Conservation (phyloP, 1,140 invertebrate species). For the Zophobas atratus region DNA sequence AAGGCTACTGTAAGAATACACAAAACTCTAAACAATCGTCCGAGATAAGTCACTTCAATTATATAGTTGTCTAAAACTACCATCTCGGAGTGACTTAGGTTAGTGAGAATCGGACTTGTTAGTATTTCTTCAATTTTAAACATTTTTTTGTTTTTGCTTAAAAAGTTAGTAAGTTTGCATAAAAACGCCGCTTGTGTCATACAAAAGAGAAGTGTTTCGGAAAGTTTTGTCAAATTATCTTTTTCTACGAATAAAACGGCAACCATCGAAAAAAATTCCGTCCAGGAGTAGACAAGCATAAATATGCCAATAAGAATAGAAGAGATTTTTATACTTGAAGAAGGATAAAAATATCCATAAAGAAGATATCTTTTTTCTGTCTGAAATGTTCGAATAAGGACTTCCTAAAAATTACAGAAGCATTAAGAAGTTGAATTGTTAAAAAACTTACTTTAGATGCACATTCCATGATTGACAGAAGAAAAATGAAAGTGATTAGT, state of each 20-base stretch:
- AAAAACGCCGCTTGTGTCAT: slow-evolving; percentile 46
- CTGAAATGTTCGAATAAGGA: background rate
- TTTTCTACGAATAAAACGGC: slow-evolving; percentile 18
- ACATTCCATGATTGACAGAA: background rate
- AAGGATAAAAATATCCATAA: slow-evolving; percentile 14
- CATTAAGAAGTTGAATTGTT: background rate
- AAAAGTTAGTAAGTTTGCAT: slow-evolving; percentile 44
- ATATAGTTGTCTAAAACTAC: slow-evolving; percentile 6
- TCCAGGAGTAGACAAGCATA: slow-evolving; percentile 13
- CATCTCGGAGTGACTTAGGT: background rate
- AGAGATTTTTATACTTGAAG: background rate
- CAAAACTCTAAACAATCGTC: slow-evolving; percentile 17
- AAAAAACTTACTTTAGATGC: slow-evolving; percentile 10
- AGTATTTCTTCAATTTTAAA: background rate
- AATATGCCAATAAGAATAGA: slow-evolving; percentile 13
- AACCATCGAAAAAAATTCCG: slow-evolving; percentile 19
- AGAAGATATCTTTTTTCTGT: slow-evolving; percentile 15
- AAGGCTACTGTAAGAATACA: slow-evolving; percentile 42
- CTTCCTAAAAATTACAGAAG: slow-evolving; percentile 31
- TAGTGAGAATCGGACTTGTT: background rate
- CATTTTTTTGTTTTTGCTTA: slow-evolving; percentile 30
- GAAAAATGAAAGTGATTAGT: slow-evolving; percentile 13
- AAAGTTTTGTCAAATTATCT: slow-evolving; percentile 38
- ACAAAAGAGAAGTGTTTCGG: slow-evolving; percentile 47
- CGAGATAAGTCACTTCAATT: slow-evolving; percentile 13